A percentile compares a stretch with the other conserved stretches of the same genome.
Evolutionary conservation across 2,888 invertebrate species (phyloP).

Genomic region (Harmothoe impar): DNA sequence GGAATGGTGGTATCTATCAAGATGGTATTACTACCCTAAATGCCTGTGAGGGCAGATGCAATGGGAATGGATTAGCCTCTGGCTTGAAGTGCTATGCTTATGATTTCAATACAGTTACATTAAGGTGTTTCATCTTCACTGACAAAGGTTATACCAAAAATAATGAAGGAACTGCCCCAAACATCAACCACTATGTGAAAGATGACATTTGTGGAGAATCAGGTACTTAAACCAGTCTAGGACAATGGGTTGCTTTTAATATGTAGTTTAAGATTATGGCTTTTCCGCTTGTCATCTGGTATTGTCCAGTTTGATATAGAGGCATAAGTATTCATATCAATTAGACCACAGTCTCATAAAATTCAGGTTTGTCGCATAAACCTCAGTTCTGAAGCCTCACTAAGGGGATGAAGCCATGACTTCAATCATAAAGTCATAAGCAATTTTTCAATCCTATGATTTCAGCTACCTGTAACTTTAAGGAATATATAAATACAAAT

Average conservation of each 20-base stretch:
- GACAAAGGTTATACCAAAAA: neutral
- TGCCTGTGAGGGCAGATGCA: neutral
- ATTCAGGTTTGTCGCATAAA: too few species aligned
- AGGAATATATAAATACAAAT: neutral
- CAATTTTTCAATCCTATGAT: too few species aligned
- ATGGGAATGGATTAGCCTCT: conserved; percentile 11
- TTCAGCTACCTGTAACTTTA: neutral
- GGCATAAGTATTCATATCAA: too few species aligned
- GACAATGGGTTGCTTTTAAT: too few species aligned
- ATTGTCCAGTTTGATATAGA: too few species aligned
- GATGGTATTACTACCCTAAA: neutral
- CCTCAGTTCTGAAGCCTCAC: too few species aligned
- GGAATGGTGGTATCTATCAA: neutral
- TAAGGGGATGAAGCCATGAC: too few species aligned
- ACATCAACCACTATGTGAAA: conserved; percentile 17
- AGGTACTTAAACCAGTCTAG: too few species aligned
- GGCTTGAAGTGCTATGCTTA: neutral
- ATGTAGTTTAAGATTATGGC: too few species aligned
- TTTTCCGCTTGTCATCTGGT: too few species aligned
- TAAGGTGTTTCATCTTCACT: neutral
- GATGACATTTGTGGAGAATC: neutral
- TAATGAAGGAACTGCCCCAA: neutral
- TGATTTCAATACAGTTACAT: neutral
- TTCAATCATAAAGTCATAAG: too few species aligned
- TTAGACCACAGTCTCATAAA: too few species aligned